These are phyloP conservation scores for Alectura lathami DNA, from an alignment of 2,113 vertebrate species.

Conservation along the genomic window DNA sequence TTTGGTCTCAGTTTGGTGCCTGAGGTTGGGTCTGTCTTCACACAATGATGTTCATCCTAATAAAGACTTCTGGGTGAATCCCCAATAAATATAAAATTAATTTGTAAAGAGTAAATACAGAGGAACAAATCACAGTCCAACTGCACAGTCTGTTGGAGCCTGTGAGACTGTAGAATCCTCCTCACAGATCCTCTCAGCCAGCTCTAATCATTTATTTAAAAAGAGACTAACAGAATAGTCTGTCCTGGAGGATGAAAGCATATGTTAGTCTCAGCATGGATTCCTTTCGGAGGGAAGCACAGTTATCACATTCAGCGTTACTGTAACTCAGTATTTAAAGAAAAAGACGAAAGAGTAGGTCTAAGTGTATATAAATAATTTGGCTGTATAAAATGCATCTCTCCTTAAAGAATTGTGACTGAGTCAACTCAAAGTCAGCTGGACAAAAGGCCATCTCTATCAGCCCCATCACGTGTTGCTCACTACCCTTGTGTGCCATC, in stretches of 20 bases:
- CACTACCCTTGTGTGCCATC: neutral
- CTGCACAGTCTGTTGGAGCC: neutral
- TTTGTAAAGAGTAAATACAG: slow-evolving; percentile 29
- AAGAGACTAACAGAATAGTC: slow-evolving; percentile 56
- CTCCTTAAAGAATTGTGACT: neutral
- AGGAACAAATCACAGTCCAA: slow-evolving; percentile 30
- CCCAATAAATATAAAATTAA: slow-evolving; percentile 43
- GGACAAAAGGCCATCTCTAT: neutral
- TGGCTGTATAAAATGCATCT: neutral
- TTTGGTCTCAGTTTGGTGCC: neutral
- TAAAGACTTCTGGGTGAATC: slow-evolving; percentile 33
- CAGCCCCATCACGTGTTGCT: neutral
- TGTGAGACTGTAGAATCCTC: slow-evolving; percentile 1
- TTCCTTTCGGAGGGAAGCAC: slow-evolving; percentile 20
- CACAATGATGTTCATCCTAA: neutral
- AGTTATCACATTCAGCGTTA: slow-evolving; percentile 40
- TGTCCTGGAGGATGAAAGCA: slow-evolving; percentile 57
- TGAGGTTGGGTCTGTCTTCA: neutral
- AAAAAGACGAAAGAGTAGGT: neutral
- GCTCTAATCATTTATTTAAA: slow-evolving; percentile 59
- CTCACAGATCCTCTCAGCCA: slow-evolving; percentile 28
- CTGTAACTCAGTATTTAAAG: neutral
- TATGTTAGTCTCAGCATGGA: slow-evolving; percentile 8
- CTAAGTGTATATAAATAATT: neutral
- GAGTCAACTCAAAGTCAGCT: neutral